These are phyloP conservation scores for Micrasema minimum DNA, from an alignment of 1,140 invertebrate genomes.

Conservation along the genomic window DNA sequence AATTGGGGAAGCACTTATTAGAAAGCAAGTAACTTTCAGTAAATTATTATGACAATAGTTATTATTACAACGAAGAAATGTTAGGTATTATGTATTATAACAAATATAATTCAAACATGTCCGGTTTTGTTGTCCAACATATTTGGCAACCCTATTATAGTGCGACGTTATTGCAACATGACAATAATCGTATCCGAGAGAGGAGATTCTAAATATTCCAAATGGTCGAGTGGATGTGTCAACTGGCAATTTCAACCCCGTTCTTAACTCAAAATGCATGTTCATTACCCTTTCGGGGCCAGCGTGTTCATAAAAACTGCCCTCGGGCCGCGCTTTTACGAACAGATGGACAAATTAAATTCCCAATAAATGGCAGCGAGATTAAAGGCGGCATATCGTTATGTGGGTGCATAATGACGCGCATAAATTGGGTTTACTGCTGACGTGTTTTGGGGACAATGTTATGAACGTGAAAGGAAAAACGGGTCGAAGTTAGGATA, in stretches of 20 bases:
- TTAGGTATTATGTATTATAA: too few relatives aligned
- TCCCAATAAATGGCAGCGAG: conserved; percentile 27
- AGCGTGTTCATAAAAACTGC: conserved; percentile 18
- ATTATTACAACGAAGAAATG: too few relatives aligned
- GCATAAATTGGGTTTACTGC: conserved; percentile 6
- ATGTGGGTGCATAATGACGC: conserved; percentile 19
- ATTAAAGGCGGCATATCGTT: conserved; percentile 30
- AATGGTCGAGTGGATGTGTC: conserved; percentile 26
- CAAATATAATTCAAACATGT: too few relatives aligned
- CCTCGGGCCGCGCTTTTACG: conserved; percentile 8
- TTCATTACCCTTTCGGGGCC: conserved; percentile 17
- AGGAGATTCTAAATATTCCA: too few relatives aligned
- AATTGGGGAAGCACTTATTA: too few relatives aligned
- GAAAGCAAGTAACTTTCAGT: too few relatives aligned
- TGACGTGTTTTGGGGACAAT: conserved; percentile 4
- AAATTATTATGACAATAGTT: too few relatives aligned
- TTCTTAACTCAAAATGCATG: conserved; percentile 16
- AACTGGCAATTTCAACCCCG: conserved; percentile 13
- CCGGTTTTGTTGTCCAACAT: too few relatives aligned
- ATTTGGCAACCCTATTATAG: too few relatives aligned
- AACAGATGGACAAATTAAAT: conserved; percentile 45
- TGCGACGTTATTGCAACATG: too few relatives aligned
- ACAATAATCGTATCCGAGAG: too few relatives aligned
- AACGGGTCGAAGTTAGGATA: background rate
- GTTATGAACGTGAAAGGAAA: background rate